Conservation (phyloP, 1,140 invertebrate species). For the Ericerus pela region DNA sequence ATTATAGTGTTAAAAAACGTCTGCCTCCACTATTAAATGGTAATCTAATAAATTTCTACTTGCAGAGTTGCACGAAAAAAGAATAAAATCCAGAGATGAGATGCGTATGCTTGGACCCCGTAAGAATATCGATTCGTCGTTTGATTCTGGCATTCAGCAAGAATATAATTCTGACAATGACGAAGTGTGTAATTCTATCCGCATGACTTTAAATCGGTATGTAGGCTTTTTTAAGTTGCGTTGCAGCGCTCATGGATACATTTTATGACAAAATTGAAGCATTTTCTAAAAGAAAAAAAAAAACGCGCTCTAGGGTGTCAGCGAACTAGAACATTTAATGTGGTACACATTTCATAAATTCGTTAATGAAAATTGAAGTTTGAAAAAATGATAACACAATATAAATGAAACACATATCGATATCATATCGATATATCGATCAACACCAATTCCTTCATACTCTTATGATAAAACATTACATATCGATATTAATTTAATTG, state of each 20-base stretch:
- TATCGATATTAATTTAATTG: too few species aligned
- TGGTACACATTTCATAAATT: too few species aligned
- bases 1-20: not conserved
- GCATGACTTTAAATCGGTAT: slow-evolving; percentile 4
- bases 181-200: slow-evolving; percentile 3
- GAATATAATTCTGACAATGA: slow-evolving; percentile 1
- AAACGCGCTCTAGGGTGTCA: too few species aligned
- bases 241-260: not conserved
- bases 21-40: not conserved
- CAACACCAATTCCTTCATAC: too few species aligned
- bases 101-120: not conserved
- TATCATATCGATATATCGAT: too few species aligned
- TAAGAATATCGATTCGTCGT: not conserved
- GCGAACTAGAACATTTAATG: too few species aligned
- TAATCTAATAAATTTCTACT: not conserved
- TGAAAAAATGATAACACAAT: too few species aligned
- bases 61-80: not conserved
- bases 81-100: not conserved
- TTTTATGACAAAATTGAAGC: not conserved
- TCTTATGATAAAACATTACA: too few species aligned
- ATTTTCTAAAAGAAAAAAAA: too few species aligned
- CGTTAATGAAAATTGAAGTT: too few species aligned
- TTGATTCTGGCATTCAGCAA: slow-evolving; percentile 5
- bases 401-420: too few species aligned
- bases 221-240: not conserved